phyloP scores from a whole-genome alignment of 2,113 vertebrate species.

The Sinocyclocheilus anophthalmus region DNA sequence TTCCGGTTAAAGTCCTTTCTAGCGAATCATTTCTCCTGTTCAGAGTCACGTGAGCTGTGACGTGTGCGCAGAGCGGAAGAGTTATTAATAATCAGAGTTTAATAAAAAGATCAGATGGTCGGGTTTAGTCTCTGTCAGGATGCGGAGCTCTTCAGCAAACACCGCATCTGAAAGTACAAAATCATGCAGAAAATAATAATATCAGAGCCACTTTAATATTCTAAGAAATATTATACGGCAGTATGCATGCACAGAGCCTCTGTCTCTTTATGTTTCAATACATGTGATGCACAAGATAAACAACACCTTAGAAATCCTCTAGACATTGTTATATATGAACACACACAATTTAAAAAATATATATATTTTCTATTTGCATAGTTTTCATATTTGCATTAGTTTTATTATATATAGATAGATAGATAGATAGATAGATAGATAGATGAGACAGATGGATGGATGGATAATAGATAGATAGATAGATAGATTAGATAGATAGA shows the following conservation, averaged over 20 bases:
- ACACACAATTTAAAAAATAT: too few relatives aligned
- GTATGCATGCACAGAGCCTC: neutral
- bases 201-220: neutral
- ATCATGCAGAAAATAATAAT: neutral
- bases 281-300: neutral
- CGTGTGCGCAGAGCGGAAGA: neutral
- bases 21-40: neutral
- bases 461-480: too few relatives aligned
- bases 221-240: neutral
- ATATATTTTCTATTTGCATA: too few relatives aligned
- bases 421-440: too few relatives aligned
- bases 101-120: neutral
- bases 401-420: too few relatives aligned
- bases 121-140: constrained; percentile 52
- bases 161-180: constrained; percentile 82
- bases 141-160: constrained; percentile 79
- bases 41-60: constrained; percentile 13
- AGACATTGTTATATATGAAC: too few relatives aligned
- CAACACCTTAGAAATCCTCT: neutral
- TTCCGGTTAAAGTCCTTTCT: neutral
- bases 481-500: too few relatives aligned
- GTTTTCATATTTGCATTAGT: too few relatives aligned
- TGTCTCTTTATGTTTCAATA: neutral
- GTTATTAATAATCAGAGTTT: neutral
- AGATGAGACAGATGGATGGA: too few relatives aligned